Conservation (phyloP, 2,113 vertebrate species). For the Epinephelus cyanopodus region DNA sequence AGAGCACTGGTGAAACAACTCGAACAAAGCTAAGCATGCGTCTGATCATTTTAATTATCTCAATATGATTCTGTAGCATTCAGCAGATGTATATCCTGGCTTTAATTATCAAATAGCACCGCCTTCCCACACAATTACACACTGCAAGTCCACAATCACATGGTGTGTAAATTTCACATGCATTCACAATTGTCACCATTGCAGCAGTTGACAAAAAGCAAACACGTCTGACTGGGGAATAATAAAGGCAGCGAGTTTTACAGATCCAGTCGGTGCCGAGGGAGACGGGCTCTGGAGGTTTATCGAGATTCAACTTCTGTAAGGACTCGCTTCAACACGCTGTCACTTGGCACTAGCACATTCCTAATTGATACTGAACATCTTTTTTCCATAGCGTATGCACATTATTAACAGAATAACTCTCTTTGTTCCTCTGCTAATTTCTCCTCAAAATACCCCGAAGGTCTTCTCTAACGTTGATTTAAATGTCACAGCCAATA, state of each 20-base stretch:
- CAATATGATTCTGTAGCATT: too few relatives aligned
- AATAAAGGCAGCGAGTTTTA: slow-evolving; percentile 5
- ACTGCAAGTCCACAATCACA: neutral
- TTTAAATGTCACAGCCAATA: slow-evolving; percentile 56
- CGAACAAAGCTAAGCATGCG: neutral
- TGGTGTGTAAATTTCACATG: neutral
- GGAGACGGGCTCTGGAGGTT: slow-evolving; percentile 19
- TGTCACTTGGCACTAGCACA: slow-evolving; percentile 37
- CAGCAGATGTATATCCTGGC: neutral
- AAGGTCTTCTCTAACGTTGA: slow-evolving; percentile 32
- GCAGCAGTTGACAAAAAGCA: slow-evolving; percentile 8
- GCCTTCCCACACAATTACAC: too few relatives aligned
- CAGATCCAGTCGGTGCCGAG: slow-evolving; percentile 3
- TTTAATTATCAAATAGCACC: neutral
- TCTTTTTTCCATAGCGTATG: slow-evolving; percentile 23
- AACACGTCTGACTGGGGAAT: slow-evolving; percentile 17
- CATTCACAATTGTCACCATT: slow-evolving; percentile 13
- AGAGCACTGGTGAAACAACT: neutral
- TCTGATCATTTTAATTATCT: neutral
- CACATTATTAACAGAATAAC: slow-evolving; percentile 49
- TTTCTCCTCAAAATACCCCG: slow-evolving; percentile 39
- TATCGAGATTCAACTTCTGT: slow-evolving; percentile 25
- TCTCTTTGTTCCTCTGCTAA: slow-evolving; percentile 47
- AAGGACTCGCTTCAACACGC: slow-evolving; percentile 7
- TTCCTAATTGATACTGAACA: slow-evolving; percentile 44